Evolutionary conservation across 2,888 invertebrate genomes (phyloP).

Genomic region (Mesorhabditis sp.): DNA sequence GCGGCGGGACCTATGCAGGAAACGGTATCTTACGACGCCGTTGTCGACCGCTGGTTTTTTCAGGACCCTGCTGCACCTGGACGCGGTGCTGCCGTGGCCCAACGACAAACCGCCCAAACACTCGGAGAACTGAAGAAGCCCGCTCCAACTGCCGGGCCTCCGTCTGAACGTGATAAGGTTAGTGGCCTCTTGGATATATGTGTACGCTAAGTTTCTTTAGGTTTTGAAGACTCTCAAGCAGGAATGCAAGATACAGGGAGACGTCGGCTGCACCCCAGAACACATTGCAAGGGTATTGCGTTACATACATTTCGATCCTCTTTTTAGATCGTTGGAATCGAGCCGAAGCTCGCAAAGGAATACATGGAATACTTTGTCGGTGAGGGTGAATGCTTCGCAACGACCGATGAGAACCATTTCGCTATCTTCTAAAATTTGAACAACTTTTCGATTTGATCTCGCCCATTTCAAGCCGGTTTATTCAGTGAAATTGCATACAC

Average conservation of each 20-base stretch:
- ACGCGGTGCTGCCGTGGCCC: too few species aligned
- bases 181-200: neutral
- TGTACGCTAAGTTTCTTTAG: neutral
- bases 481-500: too few species aligned
- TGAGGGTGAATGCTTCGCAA: neutral
- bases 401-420: neutral
- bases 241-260: neutral
- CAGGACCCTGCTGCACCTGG: too few species aligned
- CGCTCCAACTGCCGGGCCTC: neutral
- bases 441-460: too few species aligned
- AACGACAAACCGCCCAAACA: neutral
- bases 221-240: neutral
- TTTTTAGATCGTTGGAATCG: neutral
- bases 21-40: too few species aligned
- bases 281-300: neutral
- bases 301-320: neutral
- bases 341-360: neutral
- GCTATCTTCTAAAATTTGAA: neutral
- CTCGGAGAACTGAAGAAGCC: neutral
- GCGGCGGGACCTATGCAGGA: too few species aligned
- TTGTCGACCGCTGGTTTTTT: too few species aligned
- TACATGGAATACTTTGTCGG: neutral
- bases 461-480: too few species aligned
- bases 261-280: neutral
- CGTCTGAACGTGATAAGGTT: neutral